Percentiles rank a stretch among this genome's conserved stretches.
Evolutionary conservation across 2,797 vertebrate species (phyloP).

Genomic region (Enoplosus armatus): DNA sequence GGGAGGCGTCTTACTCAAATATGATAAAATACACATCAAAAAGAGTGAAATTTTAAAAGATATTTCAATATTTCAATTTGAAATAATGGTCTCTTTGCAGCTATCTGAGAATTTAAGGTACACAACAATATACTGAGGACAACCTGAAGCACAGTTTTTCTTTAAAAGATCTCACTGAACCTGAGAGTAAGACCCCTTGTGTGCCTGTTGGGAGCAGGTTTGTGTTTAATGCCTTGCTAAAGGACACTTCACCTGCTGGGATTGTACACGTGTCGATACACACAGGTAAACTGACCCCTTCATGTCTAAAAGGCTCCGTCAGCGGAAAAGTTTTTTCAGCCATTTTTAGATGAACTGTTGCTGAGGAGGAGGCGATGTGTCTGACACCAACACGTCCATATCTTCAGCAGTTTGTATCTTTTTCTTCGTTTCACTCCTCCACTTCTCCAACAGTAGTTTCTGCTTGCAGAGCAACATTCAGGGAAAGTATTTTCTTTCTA

Average conservation of each 20-base stretch:
- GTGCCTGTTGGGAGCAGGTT: neutral
- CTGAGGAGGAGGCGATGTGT: slow-evolving; percentile 33
- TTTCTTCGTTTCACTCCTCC: slow-evolving; percentile 5
- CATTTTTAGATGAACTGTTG: neutral
- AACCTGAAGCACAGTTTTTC: no score
- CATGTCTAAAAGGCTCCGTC: neutral
- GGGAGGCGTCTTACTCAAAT: no score
- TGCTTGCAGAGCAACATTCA: slow-evolving; percentile 49
- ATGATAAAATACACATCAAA: no score
- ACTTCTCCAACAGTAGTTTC: slow-evolving; percentile 11
- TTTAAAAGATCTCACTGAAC: no score
- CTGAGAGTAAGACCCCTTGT: no score
- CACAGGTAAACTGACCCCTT: neutral
- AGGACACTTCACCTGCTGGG: neutral
- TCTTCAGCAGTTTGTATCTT: slow-evolving; percentile 11
- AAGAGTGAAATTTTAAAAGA: no score
- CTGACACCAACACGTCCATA: slow-evolving; percentile 27
- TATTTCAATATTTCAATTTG: no score
- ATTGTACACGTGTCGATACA: neutral
- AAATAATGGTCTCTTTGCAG: no score
- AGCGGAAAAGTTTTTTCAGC: slow-evolving; percentile 18
- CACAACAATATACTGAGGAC: no score
- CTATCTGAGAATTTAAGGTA: no score
- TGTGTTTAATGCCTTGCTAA: neutral
- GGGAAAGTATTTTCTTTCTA: slow-evolving; percentile 19